Evolutionary conservation across 2,797 vertebrate species (phyloP).

Genomic region (Lateolabrax maculatus): DNA sequence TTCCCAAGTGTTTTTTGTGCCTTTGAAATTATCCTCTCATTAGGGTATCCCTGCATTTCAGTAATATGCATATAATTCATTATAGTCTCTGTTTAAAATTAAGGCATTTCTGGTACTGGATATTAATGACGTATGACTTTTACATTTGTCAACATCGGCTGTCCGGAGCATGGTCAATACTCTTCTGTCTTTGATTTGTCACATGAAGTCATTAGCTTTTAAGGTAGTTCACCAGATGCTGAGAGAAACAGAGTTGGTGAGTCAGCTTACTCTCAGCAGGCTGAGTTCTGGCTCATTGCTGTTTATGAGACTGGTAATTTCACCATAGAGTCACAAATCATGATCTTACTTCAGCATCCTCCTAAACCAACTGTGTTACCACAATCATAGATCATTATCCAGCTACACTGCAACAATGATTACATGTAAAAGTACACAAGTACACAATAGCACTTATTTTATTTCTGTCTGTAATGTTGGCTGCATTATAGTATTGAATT

Average conservation of each 20-base stretch:
- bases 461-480: neutral
- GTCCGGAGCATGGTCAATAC: neutral
- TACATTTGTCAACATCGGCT: neutral
- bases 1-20: neutral
- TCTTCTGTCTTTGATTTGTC: neutral
- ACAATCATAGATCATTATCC: slow-evolving; percentile 7
- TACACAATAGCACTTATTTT: neutral
- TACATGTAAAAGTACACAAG: neutral
- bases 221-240: neutral
- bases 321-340: slow-evolving; percentile 26
- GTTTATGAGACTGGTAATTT: slow-evolving; percentile 29
- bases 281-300: slow-evolving; percentile 22
- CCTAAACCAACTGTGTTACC: neutral
- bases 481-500: neutral
- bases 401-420: neutral
- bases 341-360: slow-evolving; percentile 13
- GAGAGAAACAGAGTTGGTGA: slow-evolving; percentile 17
- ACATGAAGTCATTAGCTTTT: neutral
- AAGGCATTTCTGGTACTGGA: neutral
- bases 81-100: neutral
- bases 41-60: neutral
- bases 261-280: slow-evolving; percentile 2
- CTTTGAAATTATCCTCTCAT: neutral
- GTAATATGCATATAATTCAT: neutral
- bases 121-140: neutral